Evolutionary conservation across 1,140 invertebrate species (phyloP), one percentile per base, ranked within the genome.

Genomic region (Idris sp.): DNA sequence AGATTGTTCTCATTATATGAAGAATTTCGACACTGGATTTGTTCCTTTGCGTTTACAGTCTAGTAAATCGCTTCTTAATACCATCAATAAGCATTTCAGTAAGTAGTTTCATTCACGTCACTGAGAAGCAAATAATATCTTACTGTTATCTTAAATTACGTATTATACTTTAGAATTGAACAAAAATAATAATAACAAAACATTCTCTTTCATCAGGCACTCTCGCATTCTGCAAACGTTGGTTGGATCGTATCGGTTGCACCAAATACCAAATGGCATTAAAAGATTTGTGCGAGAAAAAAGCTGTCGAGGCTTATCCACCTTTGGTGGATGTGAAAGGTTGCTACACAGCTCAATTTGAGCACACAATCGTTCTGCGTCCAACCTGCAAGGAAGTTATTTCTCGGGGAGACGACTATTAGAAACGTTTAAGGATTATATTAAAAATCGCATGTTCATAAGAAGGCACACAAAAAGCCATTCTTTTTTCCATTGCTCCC

Each of bases 1-100:
- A 94, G 98, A 99, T 81, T 96, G 95, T 68, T 99, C 97, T 19
- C 98, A 99, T 89, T 99, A 99, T 82, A 99, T 99, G 98, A 99
- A 99, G 86, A 98, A 98, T 83, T 99, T 95, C 87, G 97, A 99
- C 79, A 92, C 93, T 84, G 94, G 95, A 59, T 97, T 95, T 88
- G 95, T 98, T 31, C 96, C 96, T 46, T 85, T 98, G 30, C 96
- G 95, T 81, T 86, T 98, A 54, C 92, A 94, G 80, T 96, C 95
- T 67, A 98, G 97, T 1, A 99, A 99, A 85, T 92, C 95, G 56
- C 89, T 99, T 5, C 88, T 99, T 36, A 96, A 94, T 83, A 91
- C 93, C n/a, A 99, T 99, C 79, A 99, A 99, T 85, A 96, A 99
- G 83, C 94, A 99, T 85, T 99, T 99, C 85, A 93, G 86, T 88